Base-by-base conservation (phyloP, 2,797 vertebrate genomes). In the Muscicapa comitata region DNA sequence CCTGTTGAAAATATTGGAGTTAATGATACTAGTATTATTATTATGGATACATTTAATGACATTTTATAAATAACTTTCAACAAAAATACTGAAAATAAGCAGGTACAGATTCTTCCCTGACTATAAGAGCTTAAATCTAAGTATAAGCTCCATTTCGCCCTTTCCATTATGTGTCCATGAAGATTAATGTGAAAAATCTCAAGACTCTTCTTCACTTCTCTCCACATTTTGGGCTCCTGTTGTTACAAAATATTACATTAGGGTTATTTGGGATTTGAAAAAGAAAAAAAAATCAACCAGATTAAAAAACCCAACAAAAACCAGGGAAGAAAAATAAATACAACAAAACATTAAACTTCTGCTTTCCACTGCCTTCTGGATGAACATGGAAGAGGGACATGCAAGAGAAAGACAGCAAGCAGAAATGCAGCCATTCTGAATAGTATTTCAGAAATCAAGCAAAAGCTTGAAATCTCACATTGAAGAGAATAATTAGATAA, bases 1-100 rank as follows among this genome's bases (percentile, higher is more conserved):
- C 99, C 99, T 99, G 92, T 96, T 51, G 90, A 92, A 96, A 89
- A 95, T 31, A 95, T 3, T n/a, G 18, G 7, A 43, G 16, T 59
- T 62, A 94, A 42, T 94, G 35, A 67, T 21, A 71, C 13, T 42
- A 24, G 74, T 67, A 28, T 53, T 62, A 35, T 43, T 77, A 48
- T 43, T 61, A 59, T 17, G 40, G 14, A 50, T 5, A 57, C 4
- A 59, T 51, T 71, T 80, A 5, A 35, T 33, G 5, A 17, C 15
- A 75, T 23, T 48, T 62, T 59, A 28, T 31, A 83, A 7, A 48
- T 23, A 78, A 88, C 3, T 77, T 82, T n/a, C 16, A 93, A 84
- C 5, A 74, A 73, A 65, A 79, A 33, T 31, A 35, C 17, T 21
- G 28, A 66, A 84, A 84, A 76, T 43, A 72, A 65, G 20, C 12